Percentiles rank a stretch among this genome's conserved stretches.
Evolutionary conservation across 2,888 invertebrate genomes (phyloP).

Genomic region (Agrochola circellaris): DNA sequence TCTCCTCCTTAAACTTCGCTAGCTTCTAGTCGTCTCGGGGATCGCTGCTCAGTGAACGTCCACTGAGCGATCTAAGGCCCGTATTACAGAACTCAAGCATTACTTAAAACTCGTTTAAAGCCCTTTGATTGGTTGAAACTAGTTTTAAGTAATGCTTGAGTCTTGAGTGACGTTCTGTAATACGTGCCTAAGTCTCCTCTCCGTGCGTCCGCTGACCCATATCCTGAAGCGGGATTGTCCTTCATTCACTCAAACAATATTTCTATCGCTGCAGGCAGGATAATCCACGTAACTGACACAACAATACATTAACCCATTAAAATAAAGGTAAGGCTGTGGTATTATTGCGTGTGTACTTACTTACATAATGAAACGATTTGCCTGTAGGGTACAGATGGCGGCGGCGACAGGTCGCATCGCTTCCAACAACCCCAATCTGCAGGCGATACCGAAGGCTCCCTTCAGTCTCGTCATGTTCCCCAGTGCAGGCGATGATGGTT

Average conservation of each 20-base stretch:
- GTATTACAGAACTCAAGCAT: no score
- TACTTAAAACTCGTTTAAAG: no score
- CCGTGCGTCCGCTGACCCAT: neutral
- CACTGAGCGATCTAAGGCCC: no score
- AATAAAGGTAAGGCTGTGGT: neutral
- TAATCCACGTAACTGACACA: neutral
- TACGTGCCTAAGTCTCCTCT: no score
- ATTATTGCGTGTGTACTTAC: neutral
- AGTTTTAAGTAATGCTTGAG: no score
- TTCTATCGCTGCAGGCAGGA: neutral
- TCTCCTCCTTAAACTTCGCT: neutral
- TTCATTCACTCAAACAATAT: neutral
- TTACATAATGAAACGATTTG: neutral
- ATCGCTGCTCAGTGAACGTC: neutral
- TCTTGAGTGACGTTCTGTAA: no score
- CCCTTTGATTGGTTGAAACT: no score
- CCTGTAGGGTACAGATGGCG: constrained; percentile 84
- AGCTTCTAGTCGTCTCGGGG: neutral
- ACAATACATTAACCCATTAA: neutral
- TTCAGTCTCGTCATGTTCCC: constrained; percentile 77
- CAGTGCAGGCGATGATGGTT: constrained; percentile 60
- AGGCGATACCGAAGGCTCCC: constrained; percentile 87
- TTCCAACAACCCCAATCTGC: constrained; percentile 87
- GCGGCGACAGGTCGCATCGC: constrained; percentile 88
- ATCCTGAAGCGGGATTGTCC: neutral